These are phyloP conservation scores for Ciconia stormi DNA, from an alignment of 2,113 vertebrate species.

Conservation along the genomic window DNA sequence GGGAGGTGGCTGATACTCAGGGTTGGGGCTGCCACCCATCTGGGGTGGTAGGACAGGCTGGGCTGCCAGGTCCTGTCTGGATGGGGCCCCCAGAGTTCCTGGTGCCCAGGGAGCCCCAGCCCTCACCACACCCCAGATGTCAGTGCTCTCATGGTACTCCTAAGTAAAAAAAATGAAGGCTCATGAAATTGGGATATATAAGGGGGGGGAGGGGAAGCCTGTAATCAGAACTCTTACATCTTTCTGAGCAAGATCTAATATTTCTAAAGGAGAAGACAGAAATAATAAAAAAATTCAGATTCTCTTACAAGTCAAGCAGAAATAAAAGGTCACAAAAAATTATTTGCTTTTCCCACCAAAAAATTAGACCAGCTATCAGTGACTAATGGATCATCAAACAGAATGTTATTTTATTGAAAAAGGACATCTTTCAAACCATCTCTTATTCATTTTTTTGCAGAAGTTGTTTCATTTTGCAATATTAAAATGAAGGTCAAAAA, in stretches of 20 bases:
- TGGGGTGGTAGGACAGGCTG: background rate
- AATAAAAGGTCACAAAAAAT: background rate
- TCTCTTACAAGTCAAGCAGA: background rate
- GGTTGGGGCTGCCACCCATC: background rate
- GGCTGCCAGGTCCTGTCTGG: background rate
- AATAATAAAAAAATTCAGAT: background rate
- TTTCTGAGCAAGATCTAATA: background rate
- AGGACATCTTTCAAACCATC: background rate
- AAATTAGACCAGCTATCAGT: background rate
- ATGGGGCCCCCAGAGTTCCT: background rate
- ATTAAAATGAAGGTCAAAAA: slow-evolving; percentile 51
- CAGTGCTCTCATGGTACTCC: background rate
- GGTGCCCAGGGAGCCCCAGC: background rate
- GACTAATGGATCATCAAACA: background rate
- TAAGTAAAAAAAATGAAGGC: background rate
- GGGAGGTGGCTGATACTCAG: accelerated
- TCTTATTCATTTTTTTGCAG: background rate
- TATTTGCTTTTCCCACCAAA: background rate
- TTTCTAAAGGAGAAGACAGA: background rate
- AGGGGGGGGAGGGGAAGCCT: accelerated
- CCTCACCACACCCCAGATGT: no score
- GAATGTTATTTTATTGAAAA: background rate
- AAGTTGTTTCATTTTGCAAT: background rate
- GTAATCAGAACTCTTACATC: background rate
- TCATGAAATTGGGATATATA: background rate